Percentiles rank a stretch among this genome's conserved stretches.
Evolutionary conservation across 2,797 vertebrate genomes (phyloP).

Genomic region (Cyclopterus lumpus): DNA sequence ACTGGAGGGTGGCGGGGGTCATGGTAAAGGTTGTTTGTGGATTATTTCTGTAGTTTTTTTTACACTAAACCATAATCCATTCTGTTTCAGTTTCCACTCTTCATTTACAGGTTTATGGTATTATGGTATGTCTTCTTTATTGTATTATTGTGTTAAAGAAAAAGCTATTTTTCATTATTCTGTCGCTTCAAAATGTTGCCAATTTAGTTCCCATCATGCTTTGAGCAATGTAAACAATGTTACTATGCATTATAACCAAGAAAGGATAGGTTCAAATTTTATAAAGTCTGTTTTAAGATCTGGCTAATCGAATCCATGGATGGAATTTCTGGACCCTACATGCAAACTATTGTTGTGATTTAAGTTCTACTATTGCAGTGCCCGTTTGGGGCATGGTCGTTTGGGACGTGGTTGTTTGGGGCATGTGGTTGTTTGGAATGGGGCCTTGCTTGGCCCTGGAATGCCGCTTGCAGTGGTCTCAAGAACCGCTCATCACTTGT

Average conservation of each 20-base stretch:
- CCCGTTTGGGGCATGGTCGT: no score
- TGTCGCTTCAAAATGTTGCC: no score
- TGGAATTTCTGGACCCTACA: background rate
- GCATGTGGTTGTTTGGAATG: no score
- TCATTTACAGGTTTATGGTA: background rate
- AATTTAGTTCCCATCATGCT: no score
- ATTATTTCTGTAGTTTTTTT: background rate
- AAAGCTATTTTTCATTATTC: no score
- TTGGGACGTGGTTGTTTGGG: no score
- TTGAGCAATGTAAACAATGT: background rate
- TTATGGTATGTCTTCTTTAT: background rate
- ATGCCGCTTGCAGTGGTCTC: background rate
- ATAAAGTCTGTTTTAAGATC: background rate
- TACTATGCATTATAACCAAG: background rate
- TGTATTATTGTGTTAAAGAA: background rate
- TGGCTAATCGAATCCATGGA: no score
- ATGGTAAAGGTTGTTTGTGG: no score
- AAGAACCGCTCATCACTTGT: background rate
- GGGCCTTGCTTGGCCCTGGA: background rate
- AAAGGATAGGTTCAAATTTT: background rate
- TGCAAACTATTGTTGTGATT: background rate
- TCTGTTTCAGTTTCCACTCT: background rate
- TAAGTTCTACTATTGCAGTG: no score
- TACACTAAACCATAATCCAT: background rate
- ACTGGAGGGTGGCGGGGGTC: no score